Evolutionary conservation across 2,888 invertebrate genomes (phyloP).

Genomic region (Parasteatoda lunata): DNA sequence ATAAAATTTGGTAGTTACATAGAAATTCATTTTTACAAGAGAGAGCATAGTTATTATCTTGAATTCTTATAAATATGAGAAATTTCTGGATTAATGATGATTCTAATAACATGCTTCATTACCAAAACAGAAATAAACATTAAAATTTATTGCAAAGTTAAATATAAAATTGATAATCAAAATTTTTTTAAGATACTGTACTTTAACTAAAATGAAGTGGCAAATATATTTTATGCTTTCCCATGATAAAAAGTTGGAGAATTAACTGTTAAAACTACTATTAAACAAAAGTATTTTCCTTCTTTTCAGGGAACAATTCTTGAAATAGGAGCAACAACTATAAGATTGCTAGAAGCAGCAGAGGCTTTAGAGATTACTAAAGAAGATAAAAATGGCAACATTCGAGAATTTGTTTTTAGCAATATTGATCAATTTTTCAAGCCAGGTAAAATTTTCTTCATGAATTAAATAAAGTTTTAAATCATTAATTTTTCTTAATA

Average conservation of each 20-base stretch:
- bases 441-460: conserved; percentile 28
- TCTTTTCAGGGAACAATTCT: conserved; percentile 45
- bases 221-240: background rate
- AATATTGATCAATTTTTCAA: conserved; percentile 49
- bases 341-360: conserved; percentile 58
- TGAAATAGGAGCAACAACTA: conserved; percentile 47
- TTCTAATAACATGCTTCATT: too few species aligned
- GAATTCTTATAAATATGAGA: too few species aligned
- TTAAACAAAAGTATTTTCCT: background rate
- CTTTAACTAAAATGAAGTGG: background rate
- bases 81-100: too few species aligned
- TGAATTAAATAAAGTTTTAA: too few species aligned
- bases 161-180: too few species aligned
- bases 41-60: too few species aligned
- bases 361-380: conserved; percentile 61
- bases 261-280: background rate
- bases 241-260: background rate
- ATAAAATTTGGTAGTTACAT: too few species aligned
- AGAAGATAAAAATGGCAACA: conserved; percentile 57
- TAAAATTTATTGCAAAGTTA: too few species aligned
- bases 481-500: background rate
- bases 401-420: conserved; percentile 58
- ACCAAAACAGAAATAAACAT: too few species aligned
- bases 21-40: too few species aligned
- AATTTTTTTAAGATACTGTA: background rate